phyloP scores from a whole-genome alignment of 2,113 vertebrate species.

The Notechis scutatus region DNA sequence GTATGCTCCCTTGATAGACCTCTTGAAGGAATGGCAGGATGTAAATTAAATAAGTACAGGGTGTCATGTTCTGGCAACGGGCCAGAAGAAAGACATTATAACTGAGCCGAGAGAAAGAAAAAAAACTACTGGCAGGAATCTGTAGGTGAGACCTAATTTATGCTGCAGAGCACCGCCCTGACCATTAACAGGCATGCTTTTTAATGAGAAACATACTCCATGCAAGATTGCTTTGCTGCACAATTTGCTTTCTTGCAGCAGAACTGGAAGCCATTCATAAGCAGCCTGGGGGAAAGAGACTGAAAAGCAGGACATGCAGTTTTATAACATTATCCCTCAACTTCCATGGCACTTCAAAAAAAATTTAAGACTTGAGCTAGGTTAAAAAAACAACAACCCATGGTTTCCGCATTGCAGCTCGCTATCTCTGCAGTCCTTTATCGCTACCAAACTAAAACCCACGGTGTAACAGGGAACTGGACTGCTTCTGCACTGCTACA shows the following conservation, averaged over 20 bases:
- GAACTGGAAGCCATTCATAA: not conserved
- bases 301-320: not conserved
- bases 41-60: not conserved
- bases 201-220: not conserved
- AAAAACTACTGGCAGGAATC: not conserved
- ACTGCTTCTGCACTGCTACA: constrained; percentile 16
- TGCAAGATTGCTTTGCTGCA: not conserved
- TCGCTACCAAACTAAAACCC: not conserved
- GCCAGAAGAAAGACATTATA: not conserved
- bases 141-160: not conserved
- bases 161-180: not conserved
- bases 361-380: not conserved
- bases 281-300: not conserved
- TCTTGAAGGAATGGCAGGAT: not conserved
- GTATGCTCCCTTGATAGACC: not conserved
- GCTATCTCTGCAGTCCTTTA: not conserved
- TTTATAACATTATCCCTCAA: not conserved
- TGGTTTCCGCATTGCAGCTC: not conserved
- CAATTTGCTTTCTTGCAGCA: not conserved
- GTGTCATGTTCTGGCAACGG: not conserved
- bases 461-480: not conserved
- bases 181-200: not conserved
- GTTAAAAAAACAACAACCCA: too few relatives aligned
- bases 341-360: not conserved
- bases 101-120: not conserved